These are phyloP conservation scores for Smutsia gigantea DNA, from an alignment of 2,797 vertebrate species.

Conservation along the genomic window DNA sequence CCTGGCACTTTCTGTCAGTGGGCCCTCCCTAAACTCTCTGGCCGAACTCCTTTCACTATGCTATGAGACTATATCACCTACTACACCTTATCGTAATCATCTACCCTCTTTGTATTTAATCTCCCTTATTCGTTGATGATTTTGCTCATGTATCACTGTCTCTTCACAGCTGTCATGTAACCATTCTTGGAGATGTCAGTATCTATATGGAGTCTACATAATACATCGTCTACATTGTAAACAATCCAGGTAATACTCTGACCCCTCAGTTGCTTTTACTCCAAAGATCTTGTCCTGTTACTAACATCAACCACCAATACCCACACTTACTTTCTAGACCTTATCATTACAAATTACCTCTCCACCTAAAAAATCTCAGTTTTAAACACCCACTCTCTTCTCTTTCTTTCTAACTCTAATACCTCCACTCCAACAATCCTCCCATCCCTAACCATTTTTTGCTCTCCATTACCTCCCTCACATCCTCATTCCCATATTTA, in stretches of 20 bases:
- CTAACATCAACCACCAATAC: not conserved
- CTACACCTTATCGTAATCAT: not conserved
- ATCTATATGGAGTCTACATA: not conserved
- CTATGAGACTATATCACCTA: not conserved
- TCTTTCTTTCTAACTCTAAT: not conserved
- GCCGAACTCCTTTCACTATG: not conserved
- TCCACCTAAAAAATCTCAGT: not conserved
- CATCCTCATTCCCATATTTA: not conserved
- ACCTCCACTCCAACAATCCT: not conserved
- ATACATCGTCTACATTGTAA: not conserved
- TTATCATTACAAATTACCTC: not conserved
- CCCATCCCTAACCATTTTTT: not conserved
- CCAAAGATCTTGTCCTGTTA: conserved; percentile 30
- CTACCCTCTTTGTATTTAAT: not conserved
- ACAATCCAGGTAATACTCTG: not conserved
- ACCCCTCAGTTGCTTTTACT: not conserved
- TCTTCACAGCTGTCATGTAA: conserved; percentile 17
- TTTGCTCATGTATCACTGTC: conserved; percentile 23
- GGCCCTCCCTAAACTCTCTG: not conserved
- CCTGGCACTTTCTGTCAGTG: not conserved
- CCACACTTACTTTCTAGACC: not conserved
- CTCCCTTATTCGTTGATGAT: not conserved
- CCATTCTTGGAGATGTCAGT: conserved; percentile 18
- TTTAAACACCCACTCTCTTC: not conserved
- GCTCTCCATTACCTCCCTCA: not conserved